A percentile compares a stretch with the other conserved stretches of the same genome.
These are phyloP conservation scores for Darevskia mixta DNA, from an alignment of 2,797 vertebrate species.

Conservation along the genomic window DNA sequence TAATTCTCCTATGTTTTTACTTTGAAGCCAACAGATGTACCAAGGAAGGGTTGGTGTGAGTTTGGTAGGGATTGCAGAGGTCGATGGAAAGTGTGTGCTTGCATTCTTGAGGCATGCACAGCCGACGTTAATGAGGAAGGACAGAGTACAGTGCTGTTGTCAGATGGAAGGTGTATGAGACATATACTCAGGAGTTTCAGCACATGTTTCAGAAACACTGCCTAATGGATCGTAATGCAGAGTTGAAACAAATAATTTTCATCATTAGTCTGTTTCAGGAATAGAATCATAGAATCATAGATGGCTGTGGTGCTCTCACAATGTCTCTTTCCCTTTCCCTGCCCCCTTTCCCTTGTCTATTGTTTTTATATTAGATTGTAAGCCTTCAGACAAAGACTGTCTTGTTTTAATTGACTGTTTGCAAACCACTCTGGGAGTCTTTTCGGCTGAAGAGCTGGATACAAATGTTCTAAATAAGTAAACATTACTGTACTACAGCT, in stretches of 20 bases:
- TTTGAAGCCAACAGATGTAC: neutral
- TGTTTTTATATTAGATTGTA: no score
- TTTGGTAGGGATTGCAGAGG: neutral
- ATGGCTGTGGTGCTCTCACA: no score
- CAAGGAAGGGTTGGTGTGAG: neutral
- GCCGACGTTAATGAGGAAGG: neutral
- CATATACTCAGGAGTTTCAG: neutral
- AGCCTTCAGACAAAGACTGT: no score
- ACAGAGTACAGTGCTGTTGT: neutral
- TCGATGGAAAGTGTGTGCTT: neutral
- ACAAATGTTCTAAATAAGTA: no score
- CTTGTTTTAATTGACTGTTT: no score
- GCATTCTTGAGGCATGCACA: neutral
- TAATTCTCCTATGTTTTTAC: neutral
- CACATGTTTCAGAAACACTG: constrained; percentile 5
- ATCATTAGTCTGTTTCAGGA: neutral
- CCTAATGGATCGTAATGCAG: neutral
- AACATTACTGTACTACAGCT: no score
- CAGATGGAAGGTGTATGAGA: neutral
- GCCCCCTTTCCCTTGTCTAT: no score
- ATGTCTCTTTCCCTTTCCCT: no score
- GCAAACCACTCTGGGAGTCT: no score
- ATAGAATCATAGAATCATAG: no score
- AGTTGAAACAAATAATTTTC: neutral
- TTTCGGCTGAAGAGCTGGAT: no score